phyloP scores from a whole-genome alignment of 2,888 invertebrate genomes.

The Dexiosoma caninum region DNA sequence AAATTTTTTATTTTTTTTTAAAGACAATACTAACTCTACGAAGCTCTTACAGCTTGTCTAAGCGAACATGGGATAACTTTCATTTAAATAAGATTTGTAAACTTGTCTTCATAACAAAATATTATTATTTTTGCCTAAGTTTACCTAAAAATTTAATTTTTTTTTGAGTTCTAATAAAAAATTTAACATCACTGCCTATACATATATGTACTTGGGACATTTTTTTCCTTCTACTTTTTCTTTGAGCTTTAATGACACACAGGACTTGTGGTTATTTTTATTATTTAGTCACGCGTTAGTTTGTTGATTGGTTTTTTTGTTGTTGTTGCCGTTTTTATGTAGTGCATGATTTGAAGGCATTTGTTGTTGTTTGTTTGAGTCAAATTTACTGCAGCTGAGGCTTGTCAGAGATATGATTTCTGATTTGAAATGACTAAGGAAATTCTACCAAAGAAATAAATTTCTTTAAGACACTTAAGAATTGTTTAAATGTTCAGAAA shows the following conservation, averaged over 20 bases:
- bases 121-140: too few relatives aligned
- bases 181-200: too few relatives aligned
- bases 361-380: conserved; percentile 41
- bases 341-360: conserved; percentile 73
- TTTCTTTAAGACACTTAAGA: too few relatives aligned
- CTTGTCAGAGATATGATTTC: conserved; percentile 21
- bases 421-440: not conserved
- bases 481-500: too few relatives aligned
- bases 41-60: too few relatives aligned
- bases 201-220: conserved; percentile 27
- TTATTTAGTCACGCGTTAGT: conserved; percentile 50
- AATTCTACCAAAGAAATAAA: not conserved
- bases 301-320: conserved; percentile 39
- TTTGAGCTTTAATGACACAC: not conserved
- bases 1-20: too few relatives aligned
- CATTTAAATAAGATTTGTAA: too few relatives aligned
- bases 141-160: too few relatives aligned
- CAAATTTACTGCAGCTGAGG: conserved; percentile 69
- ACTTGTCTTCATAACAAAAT: too few relatives aligned
- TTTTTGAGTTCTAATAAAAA: too few relatives aligned
- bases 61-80: too few relatives aligned
- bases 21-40: too few relatives aligned
- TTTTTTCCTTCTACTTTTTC: conserved; percentile 5
- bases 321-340: conserved; percentile 27
- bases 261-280: conserved; percentile 35